phyloP scores from a whole-genome alignment of 2,888 invertebrate genomes.

The Podotricha telesiphe region DNA sequence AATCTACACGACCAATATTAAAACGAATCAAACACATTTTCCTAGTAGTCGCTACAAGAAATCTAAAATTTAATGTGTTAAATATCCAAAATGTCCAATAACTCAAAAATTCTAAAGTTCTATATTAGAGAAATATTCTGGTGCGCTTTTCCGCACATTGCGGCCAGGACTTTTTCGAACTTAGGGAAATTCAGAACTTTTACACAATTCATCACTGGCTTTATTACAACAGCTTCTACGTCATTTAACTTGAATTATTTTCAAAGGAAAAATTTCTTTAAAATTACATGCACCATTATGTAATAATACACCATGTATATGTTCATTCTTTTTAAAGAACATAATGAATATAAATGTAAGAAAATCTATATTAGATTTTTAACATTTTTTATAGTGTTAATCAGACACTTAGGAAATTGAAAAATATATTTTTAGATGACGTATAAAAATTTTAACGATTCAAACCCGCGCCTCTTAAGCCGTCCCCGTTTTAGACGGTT shows the following conservation, averaged over 20 bases:
- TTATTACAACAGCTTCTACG: slow-evolving; percentile 50
- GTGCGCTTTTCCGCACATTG: slow-evolving; percentile 68
- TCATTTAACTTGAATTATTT: slow-evolving; percentile 33
- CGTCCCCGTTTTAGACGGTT: no score
- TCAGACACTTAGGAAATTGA: no score
- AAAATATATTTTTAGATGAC: no score
- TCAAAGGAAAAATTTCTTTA: background rate
- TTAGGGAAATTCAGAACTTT: slow-evolving; percentile 69
- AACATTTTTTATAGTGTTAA: no score
- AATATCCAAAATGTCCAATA: slow-evolving; percentile 66
- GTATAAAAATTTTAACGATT: no score
- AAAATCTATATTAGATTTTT: no score
- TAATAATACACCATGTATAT: no score
- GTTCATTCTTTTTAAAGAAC: no score
- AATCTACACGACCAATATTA: background rate
- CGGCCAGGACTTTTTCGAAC: slow-evolving; percentile 65
- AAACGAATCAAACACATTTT: background rate
- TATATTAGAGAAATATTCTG: slow-evolving; percentile 74
- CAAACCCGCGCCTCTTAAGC: no score
- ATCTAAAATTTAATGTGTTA: slow-evolving; percentile 43
- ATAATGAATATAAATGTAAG: no score
- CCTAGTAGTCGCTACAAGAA: background rate
- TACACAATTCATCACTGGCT: slow-evolving; percentile 69
- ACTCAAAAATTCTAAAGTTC: slow-evolving; percentile 71
- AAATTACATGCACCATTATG: no score